A percentile compares a stretch with the other conserved stretches of the same genome.
Evolutionary conservation across 2,113 vertebrate species (phyloP).

Genomic region (Eulacestoma nigropectus): DNA sequence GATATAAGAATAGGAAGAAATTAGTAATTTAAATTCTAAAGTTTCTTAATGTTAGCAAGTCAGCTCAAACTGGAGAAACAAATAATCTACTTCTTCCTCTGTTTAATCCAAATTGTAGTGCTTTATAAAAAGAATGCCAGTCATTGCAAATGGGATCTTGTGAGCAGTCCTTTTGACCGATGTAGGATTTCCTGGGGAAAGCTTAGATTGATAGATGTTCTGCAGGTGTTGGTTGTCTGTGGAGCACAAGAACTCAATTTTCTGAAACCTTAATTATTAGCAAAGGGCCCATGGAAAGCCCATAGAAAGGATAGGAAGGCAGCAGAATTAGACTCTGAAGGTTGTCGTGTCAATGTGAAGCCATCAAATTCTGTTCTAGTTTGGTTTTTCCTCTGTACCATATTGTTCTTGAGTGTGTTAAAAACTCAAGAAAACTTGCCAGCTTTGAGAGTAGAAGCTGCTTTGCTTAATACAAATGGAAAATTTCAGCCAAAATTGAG

Average conservation of each 20-base stretch:
- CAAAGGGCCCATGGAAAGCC: neutral
- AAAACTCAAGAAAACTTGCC: neutral
- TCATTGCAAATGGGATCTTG: neutral
- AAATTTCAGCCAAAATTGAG: neutral
- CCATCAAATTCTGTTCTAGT: neutral
- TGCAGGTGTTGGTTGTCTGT: neutral
- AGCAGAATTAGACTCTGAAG: neutral
- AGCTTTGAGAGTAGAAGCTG: neutral
- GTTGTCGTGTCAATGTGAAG: neutral
- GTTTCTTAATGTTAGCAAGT: neutral
- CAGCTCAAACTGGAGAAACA: neutral
- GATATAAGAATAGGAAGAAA: neutral
- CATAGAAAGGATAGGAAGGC: neutral
- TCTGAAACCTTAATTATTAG: neutral
- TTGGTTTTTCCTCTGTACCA: neutral
- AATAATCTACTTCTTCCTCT: neutral
- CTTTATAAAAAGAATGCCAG: neutral
- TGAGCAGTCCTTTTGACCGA: neutral
- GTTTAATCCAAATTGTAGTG: neutral
- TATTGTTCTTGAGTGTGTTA: neutral
- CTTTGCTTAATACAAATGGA: neutral
- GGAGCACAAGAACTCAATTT: neutral
- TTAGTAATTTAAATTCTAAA: neutral
- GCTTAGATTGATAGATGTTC: neutral
- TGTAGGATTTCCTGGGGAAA: neutral